A percentile compares a stretch with the other conserved stretches of the same genome.
phyloP scores from a whole-genome alignment of 2,113 vertebrate species.

The Strix uralensis region DNA sequence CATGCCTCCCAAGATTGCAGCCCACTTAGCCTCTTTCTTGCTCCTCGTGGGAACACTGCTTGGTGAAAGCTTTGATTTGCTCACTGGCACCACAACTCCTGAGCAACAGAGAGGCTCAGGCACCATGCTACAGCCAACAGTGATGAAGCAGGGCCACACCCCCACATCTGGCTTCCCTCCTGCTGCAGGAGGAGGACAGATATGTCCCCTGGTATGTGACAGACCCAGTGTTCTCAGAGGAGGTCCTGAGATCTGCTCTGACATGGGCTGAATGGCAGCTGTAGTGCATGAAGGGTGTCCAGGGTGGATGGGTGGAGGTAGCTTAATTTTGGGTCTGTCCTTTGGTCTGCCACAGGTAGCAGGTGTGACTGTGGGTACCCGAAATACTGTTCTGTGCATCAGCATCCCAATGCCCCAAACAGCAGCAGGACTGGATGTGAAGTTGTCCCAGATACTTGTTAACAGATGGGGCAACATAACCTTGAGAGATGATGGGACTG shows the following conservation, averaged over 20 bases:
- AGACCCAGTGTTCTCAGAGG: not conserved
- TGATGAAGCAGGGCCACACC: not conserved
- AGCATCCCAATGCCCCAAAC: not conserved
- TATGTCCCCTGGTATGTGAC: not conserved
- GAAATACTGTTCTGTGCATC: not conserved
- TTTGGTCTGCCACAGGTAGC: not conserved
- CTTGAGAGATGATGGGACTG: not conserved
- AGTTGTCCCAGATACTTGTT: not conserved
- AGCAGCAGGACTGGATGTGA: not conserved
- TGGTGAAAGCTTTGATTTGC: not conserved
- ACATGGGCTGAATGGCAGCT: not conserved
- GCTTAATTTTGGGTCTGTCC: not conserved
- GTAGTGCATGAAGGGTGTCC: not conserved
- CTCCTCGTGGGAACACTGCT: not conserved
- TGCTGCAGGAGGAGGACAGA: not conserved
- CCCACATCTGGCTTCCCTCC: not conserved
- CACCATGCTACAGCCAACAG: fast-evolving
- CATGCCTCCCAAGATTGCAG: not conserved
- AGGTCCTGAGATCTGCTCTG: not conserved
- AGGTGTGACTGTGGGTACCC: not conserved
- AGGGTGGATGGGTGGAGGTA: not conserved
- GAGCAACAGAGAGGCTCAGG: not conserved
- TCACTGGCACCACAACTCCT: not conserved
- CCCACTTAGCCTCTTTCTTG: not conserved
- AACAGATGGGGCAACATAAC: not conserved